These are phyloP conservation scores for Cremastinae sp. DNA, from an alignment of 2,888 invertebrate species.

Conservation along the genomic window DNA sequence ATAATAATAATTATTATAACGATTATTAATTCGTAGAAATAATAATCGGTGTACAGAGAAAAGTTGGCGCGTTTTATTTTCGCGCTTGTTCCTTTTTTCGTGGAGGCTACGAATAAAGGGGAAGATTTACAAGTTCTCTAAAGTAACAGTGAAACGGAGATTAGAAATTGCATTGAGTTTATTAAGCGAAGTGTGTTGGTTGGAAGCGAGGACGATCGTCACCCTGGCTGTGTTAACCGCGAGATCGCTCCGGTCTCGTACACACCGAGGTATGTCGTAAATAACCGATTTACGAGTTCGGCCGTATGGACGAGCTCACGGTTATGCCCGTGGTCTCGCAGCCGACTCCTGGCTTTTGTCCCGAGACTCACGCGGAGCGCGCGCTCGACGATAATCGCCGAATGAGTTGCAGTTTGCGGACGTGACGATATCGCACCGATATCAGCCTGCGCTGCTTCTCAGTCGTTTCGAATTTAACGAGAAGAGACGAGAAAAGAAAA, in stretches of 20 bases:
- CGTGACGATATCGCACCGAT: slow-evolving; percentile 54
- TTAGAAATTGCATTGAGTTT: slow-evolving; percentile 17
- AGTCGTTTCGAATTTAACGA: slow-evolving; percentile 26
- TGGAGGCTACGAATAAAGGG: too few relatives aligned
- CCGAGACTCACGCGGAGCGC: slow-evolving; percentile 21
- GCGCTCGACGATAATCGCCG: slow-evolving; percentile 65
- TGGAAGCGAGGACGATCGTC: slow-evolving; percentile 31
- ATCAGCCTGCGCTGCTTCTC: slow-evolving; percentile 31
- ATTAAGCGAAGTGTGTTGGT: slow-evolving; percentile 26
- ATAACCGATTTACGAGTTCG: slow-evolving; percentile 66
- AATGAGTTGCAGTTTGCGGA: slow-evolving; percentile 65
- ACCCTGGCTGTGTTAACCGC: slow-evolving; percentile 44
- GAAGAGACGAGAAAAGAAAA: slow-evolving; percentile 1
- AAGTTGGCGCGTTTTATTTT: too few relatives aligned
- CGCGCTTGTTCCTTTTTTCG: too few relatives aligned
- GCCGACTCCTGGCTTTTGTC: neutral
- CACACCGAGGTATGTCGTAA: slow-evolving; percentile 55
- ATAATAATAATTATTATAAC: too few relatives aligned
- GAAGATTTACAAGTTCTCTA: too few relatives aligned
- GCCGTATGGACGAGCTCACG: slow-evolving; percentile 20
- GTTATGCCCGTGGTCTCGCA: slow-evolving; percentile 5
- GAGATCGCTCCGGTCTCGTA: slow-evolving; percentile 44
- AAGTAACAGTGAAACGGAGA: neutral
- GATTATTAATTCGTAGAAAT: too few relatives aligned
- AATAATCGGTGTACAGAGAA: too few relatives aligned